These are phyloP conservation scores for Mesorhabditis belari DNA, from an alignment of 2,888 invertebrate species.

Conservation along the genomic window DNA sequence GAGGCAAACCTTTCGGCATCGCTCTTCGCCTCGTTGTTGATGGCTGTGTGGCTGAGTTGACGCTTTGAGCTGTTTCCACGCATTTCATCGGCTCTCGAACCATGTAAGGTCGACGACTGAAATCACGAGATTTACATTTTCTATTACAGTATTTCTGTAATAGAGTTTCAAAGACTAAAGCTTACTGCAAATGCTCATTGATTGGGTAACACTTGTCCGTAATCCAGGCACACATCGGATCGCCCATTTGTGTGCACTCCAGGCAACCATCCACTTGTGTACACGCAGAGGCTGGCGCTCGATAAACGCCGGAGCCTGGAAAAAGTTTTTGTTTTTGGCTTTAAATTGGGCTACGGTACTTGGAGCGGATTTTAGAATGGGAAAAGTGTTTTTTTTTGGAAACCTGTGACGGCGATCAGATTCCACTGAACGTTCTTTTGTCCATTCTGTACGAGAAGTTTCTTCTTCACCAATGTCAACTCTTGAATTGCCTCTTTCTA, in stretches of 20 bases:
- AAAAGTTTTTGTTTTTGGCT: neutral
- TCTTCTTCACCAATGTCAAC: neutral
- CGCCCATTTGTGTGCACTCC: constrained; percentile 16
- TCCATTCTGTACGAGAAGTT: no score
- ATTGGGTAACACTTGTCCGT: neutral
- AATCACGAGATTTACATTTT: no score
- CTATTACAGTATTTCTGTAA: neutral
- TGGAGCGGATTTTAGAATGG: neutral
- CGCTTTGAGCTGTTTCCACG: no score
- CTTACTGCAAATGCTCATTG: neutral
- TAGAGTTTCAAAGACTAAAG: neutral
- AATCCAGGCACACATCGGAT: constrained; percentile 30
- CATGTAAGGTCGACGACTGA: no score
- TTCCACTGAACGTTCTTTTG: neutral
- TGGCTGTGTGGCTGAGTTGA: neutral
- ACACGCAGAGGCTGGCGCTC: constrained; percentile 18
- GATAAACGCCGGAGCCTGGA: neutral
- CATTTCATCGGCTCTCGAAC: no score
- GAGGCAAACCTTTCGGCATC: no score
- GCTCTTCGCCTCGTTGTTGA: no score
- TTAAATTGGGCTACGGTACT: neutral
- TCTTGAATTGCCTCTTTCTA: neutral
- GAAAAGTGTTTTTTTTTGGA: neutral
- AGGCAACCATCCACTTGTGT: constrained; percentile 12
- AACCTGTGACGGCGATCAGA: neutral